Evolutionary conservation across 2,888 invertebrate species (phyloP), one percentile per base, ranked within the genome.

Genomic region (Apamea epomidion): DNA sequence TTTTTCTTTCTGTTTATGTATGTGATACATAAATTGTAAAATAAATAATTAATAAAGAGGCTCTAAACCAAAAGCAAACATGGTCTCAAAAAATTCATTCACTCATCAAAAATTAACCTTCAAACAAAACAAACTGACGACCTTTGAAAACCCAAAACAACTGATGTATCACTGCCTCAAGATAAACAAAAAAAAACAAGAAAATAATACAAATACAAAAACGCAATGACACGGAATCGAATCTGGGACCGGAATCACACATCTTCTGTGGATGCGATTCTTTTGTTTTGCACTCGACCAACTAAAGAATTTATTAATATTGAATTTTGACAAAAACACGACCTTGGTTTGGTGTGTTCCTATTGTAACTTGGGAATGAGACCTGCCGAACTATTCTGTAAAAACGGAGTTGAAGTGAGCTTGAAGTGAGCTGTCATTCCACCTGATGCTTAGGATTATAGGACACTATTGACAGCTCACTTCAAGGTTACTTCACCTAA

Each of bases 221-320:
- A 85, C 76, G n/a, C 74, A 85, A 87, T 87, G 85, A 89, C 76
- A 89, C 82, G 58, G 81, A 68, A 84, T 84, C 86, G 85, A 87
- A 89, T 85, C 81, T 37, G 21, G 62, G 67, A 91, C 93, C 93
- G 94, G 94, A 93, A 91, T 93, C 92, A 93, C 92, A 92, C 91
- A 82, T 92, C 83, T 73, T 77, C 76, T 71, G 84, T 82, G 87
- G 90, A 84, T 90, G 89, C 80, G 88, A 87, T 83, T 85, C 89
- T 89, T 88, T 91, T 87, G 87, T 90, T 92, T 90, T 87, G 78
- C 82, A 85, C 87, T 87, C 83, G 80, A 89, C 82, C 85, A 78
- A 83, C 73, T 76, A 62, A 81, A 87, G 90, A 92, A 91, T 93
- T 93, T 92, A 92, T 94, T 94, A 93, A 95, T 94, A 95, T 95